Conservation (phyloP, 2,113 vertebrate species). For the Misgurnus mizolepis region DNA sequence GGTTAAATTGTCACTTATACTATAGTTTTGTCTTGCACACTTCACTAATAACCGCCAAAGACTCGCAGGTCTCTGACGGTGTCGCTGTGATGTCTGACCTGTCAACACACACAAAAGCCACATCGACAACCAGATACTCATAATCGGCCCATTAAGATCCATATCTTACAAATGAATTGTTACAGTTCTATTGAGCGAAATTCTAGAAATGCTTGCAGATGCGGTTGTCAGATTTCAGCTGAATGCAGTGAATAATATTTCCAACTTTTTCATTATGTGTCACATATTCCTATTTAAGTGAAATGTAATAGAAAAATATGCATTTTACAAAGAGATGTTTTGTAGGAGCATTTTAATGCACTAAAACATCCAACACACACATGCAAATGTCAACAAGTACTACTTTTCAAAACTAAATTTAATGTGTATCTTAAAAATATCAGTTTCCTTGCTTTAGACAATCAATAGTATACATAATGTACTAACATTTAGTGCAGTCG, state of each 20-base stretch:
- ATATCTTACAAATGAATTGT: background rate
- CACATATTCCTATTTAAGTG: no score
- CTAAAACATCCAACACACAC: no score
- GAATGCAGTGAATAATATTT: background rate
- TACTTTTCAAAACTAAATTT: no score
- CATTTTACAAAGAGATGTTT: no score
- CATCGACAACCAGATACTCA: background rate
- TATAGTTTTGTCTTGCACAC: slow-evolving; percentile 71
- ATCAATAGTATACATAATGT: no score
- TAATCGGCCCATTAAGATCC: background rate
- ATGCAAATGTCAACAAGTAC: no score
- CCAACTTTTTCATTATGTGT: background rate
- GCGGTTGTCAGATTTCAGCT: background rate
- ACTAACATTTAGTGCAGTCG: no score
- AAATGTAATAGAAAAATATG: no score
- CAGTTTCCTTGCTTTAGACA: no score
- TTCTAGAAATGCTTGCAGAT: background rate
- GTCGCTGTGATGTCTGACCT: slow-evolving; percentile 6
- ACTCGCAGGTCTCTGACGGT: slow-evolving; percentile 5
- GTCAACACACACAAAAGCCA: background rate
- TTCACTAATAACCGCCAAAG: slow-evolving; percentile 20
- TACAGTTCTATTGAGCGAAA: background rate
- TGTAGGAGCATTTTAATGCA: no score
- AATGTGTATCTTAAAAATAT: no score
- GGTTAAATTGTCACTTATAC: slow-evolving; percentile 78